These are phyloP conservation scores for Caenorhabditis afra DNA, from an alignment of 2,888 invertebrate species.

Conservation along the genomic window DNA sequence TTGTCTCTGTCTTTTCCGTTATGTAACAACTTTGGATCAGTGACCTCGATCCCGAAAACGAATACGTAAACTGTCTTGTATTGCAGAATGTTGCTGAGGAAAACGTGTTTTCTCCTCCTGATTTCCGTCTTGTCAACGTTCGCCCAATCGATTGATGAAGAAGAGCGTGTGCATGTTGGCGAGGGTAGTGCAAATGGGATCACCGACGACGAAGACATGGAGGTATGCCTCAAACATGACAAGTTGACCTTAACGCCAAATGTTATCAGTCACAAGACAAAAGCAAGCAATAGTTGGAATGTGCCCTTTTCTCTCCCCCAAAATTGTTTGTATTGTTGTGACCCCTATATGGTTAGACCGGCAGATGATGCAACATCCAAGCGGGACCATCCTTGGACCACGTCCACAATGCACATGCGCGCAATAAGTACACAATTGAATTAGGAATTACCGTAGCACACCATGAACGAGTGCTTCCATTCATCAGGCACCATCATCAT, in stretches of 20 bases:
- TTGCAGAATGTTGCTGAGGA: conserved; percentile 59
- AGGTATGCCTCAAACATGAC: conserved; percentile 16
- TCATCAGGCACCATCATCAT: conserved; percentile 32
- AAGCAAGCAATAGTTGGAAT: conserved; percentile 1
- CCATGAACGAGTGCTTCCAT: too few relatives aligned
- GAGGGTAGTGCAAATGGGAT: conserved; percentile 65
- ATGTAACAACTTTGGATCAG: conserved; percentile 41
- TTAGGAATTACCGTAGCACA: conserved; percentile 41
- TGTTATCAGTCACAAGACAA: conserved; percentile 14
- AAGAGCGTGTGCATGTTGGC: conserved; percentile 63
- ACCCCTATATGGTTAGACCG: conserved; percentile 23
- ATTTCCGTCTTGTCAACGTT: conserved; percentile 32
- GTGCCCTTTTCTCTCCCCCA: background rate
- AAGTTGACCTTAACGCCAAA: conserved; percentile 18
- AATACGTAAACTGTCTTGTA: conserved; percentile 1
- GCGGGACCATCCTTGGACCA: conserved; percentile 11
- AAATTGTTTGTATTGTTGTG: conserved; percentile 45
- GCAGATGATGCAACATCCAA: conserved; percentile 30
- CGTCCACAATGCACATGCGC: conserved; percentile 39
- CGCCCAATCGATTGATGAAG: conserved; percentile 66
- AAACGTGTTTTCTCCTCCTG: conserved; percentile 42
- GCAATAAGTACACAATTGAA: conserved; percentile 58
- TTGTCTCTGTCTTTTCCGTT: conserved; percentile 9
- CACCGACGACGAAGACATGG: conserved; percentile 66
- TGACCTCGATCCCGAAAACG: conserved; percentile 25